These are phyloP conservation scores for Sciaenops ocellatus DNA, from an alignment of 2,797 vertebrate species.

Conservation along the genomic window DNA sequence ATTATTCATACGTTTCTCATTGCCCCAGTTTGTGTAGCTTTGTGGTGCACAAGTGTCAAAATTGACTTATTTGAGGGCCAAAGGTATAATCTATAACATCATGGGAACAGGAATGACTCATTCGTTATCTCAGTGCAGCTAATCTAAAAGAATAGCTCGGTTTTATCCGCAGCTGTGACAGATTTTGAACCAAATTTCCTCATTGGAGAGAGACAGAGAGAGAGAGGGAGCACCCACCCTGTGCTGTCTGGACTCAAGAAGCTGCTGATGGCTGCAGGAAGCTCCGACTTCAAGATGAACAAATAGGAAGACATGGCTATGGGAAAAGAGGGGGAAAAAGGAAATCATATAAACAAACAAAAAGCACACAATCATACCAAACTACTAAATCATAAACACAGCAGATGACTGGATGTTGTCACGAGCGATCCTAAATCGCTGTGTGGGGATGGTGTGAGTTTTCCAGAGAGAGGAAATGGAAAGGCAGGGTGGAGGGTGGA, in stretches of 20 bases:
- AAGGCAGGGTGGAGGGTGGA: conserved; percentile 20
- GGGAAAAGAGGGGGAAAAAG: conserved; percentile 58
- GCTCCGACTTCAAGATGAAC: conserved; percentile 95
- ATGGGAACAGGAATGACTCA: conserved; percentile 58
- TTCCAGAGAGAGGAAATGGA: conserved; percentile 50
- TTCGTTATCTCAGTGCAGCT: conserved; percentile 51
- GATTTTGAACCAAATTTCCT: conserved; percentile 30
- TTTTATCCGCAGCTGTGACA: conserved; percentile 39
- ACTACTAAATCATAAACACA: conserved; percentile 39
- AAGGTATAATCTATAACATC: conserved; percentile 56
- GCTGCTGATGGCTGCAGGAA: conserved; percentile 90
- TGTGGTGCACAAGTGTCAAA: conserved; percentile 58
- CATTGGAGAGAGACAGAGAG: conserved; percentile 13
- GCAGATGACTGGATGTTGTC: conserved; percentile 16
- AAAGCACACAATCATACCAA: conserved; percentile 21
- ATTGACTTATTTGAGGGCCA: conserved; percentile 49
- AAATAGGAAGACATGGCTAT: conserved; percentile 97
- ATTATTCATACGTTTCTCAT: conserved; percentile 52
- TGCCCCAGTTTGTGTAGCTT: conserved; percentile 33
- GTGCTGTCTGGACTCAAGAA: conserved; percentile 83
- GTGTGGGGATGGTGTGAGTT: conserved; percentile 39
- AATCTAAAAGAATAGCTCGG: conserved; percentile 51
- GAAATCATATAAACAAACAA: conserved; percentile 8
- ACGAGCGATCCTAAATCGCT: conserved; percentile 18
- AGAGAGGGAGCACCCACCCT: conserved; percentile 84